Evolutionary conservation across 2,113 vertebrate genomes (phyloP).

Genomic region (Camelus dromedarius): DNA sequence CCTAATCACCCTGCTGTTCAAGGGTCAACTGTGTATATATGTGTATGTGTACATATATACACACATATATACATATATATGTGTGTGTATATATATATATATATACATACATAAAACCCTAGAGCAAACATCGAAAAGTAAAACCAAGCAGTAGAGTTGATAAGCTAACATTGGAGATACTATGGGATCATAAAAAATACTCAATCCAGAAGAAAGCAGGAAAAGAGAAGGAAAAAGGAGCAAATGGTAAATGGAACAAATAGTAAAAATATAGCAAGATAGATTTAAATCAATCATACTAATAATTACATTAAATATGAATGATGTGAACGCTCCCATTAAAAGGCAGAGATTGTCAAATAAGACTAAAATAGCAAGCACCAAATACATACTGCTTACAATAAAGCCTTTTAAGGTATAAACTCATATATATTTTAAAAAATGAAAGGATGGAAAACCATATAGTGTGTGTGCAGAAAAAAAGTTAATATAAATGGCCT

Average conservation of each 20-base stretch:
- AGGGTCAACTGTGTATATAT: background rate
- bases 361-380: background rate
- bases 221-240: background rate
- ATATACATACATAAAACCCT: background rate
- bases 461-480: background rate
- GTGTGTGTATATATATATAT: background rate
- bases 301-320: background rate
- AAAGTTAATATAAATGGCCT: background rate
- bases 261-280: constrained; percentile 8
- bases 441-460: background rate
- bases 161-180: background rate
- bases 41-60: background rate
- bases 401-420: background rate
- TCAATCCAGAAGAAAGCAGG: background rate
- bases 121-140: background rate
- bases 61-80: background rate
- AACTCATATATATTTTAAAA: background rate
- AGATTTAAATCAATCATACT: background rate
- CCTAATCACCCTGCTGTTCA: background rate
- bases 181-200: background rate
- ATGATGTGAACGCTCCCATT: background rate
- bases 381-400: background rate
- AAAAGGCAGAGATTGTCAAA: background rate
- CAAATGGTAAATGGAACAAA: background rate
- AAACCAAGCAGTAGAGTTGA: background rate